Conservation (phyloP, 1,140 invertebrate species). For the Cydia fagiglandana region DNA sequence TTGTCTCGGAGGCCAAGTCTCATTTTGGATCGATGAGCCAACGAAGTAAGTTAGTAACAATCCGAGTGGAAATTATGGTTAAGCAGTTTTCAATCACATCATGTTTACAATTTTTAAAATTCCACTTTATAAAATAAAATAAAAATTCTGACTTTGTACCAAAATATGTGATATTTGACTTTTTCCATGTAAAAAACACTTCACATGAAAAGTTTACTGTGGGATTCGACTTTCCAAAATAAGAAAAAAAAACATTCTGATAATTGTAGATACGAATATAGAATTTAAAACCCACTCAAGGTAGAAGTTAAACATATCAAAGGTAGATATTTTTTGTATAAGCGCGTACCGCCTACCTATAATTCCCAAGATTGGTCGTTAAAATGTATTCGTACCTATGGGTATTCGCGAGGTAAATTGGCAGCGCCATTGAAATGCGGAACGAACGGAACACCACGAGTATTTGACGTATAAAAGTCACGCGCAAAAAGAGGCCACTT, state of each 20-base stretch:
- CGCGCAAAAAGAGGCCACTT: conserved; percentile 43
- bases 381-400: conserved; percentile 23
- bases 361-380: conserved; percentile 22
- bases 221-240: background rate
- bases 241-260: background rate
- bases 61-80: no score
- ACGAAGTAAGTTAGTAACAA: no score
- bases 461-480: conserved; percentile 39
- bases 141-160: no score
- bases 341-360: conserved; percentile 15
- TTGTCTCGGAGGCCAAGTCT: no score
- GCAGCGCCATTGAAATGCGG: background rate
- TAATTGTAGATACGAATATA: background rate
- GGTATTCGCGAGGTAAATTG: conserved; percentile 28
- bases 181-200: no score
- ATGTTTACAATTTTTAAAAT: no score
- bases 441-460: background rate
- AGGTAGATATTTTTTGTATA: conserved; percentile 43
- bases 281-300: conserved; percentile 17
- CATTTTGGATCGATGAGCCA: no score
- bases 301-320: background rate
- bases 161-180: no score
- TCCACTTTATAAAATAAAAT: no score
- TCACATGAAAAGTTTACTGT: no score
- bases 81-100: no score